Base-by-base conservation (phyloP, 2,888 invertebrate species). In the Latrodectus elegans region DNA sequence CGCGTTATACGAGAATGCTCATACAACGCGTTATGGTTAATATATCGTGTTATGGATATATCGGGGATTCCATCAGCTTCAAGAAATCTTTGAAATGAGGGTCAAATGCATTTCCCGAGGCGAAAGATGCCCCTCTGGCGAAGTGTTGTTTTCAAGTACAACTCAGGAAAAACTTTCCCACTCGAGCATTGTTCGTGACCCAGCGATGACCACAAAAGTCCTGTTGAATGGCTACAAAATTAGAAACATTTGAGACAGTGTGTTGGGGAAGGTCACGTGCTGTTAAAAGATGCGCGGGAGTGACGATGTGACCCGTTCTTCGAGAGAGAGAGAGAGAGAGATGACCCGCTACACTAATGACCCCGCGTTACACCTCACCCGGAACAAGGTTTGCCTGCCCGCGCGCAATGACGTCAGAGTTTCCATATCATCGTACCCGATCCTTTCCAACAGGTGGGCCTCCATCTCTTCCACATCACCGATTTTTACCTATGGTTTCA, bases 301-400 rank as follows among this genome's bases (percentile, higher is more conserved):
- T 79, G 68, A 70, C 49, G 60, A 60, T 65, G 65, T 80, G 70
- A 80, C 80, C 84, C 79, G 84, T 51, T 52, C 65, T 12, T 22
- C 67, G 14, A 67, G 68, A 67, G 38, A 55, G 76, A 65, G 77
- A 64, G 14, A 67, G 68, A 67, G 38, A 55, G 76, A 65, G 77
- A 64, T 86, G 86, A 86, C 86, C 86, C 60, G 81, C 72, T 87
- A 87, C 86, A 87, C 86, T 81, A 81, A 81, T 87, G 86, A 87
- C 86, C 86, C 76, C 76, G 38, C 74, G 17, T 17, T n/a, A 49
- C 80, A 65, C 73, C 71, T 81, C 86, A 81, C 86, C 81, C 86
- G 86, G 81, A 77, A 87, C 86, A 71, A 73, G 86, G 86, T 72
- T 77, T 87, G 81, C 81, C 38, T 38, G 38, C 38, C 38, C 72